These are phyloP conservation scores for Astropecten irregularis DNA, from an alignment of 53 echinoderm and acorn worm genomes.

Conservation along the genomic window DNA sequence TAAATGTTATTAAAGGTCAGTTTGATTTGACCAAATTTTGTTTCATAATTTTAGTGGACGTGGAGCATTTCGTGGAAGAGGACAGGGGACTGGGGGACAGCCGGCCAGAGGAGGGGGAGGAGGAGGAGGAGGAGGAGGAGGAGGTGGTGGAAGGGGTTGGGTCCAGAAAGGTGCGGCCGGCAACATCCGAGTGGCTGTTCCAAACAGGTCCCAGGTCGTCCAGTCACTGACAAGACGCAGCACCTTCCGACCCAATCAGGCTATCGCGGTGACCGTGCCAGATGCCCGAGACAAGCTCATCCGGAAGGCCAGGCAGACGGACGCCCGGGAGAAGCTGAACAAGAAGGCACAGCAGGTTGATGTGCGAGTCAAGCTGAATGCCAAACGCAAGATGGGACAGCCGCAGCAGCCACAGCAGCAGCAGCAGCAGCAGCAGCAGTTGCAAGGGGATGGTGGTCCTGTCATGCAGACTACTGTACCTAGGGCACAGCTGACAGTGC, in stretches of 20 bases:
- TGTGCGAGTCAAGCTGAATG: conserved; percentile 60
- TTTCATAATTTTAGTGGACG: conserved; percentile 11
- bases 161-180: neutral
- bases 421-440: neutral
- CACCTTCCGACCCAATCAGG: conserved; percentile 38
- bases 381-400: conserved; percentile 28
- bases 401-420: conserved; percentile 2
- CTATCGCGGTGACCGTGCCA: conserved; percentile 46
- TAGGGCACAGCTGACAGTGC: conserved; percentile 19
- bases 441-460: neutral
- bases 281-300: conserved; percentile 60
- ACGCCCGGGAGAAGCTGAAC: conserved; percentile 62
- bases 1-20: neutral
- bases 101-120: conserved; percentile 1
- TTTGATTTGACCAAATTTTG: neutral
- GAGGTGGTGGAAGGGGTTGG: conserved; percentile 6
- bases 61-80: conserved; percentile 38
- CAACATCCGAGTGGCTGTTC: conserved; percentile 28
- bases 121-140: neutral
- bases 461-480: neutral
- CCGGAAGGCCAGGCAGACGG: conserved; percentile 49
- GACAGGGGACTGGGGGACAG: neutral
- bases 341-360: conserved; percentile 57
- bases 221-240: conserved; percentile 44
- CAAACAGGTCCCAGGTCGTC: conserved; percentile 41